phyloP scores from a whole-genome alignment of 1,140 invertebrate species.

The Lepidostoma basale region DNA sequence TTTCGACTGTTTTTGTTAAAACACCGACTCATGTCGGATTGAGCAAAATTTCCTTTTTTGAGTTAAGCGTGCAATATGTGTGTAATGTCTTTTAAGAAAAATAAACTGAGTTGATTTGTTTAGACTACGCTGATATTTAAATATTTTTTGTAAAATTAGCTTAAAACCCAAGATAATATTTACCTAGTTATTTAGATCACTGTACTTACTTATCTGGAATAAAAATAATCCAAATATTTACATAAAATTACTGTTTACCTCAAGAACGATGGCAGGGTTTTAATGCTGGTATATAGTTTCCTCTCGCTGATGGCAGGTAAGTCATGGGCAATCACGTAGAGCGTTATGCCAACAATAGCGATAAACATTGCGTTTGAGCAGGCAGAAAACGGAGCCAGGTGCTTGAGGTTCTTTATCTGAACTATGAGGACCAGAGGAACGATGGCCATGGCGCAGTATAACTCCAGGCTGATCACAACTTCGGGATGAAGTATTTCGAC shows the following conservation, averaged over 20 bases:
- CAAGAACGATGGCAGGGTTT: constrained; percentile 69
- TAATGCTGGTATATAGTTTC: constrained; percentile 58
- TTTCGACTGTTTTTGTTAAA: too few relatives aligned
- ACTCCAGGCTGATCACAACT: neutral
- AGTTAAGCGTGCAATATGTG: too few relatives aligned
- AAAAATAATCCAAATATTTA: neutral
- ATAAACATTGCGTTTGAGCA: constrained; percentile 73
- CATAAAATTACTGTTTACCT: constrained; percentile 51
- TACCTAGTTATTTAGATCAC: neutral
- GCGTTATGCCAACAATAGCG: constrained; percentile 70
- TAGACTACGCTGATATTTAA: too few relatives aligned
- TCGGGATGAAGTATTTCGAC: constrained; percentile 11
- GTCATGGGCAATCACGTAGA: constrained; percentile 73
- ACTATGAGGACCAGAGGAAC: constrained; percentile 66
- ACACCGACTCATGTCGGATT: too few relatives aligned
- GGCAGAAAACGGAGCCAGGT: constrained; percentile 76
- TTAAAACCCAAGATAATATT: neutral
- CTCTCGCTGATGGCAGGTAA: constrained; percentile 58
- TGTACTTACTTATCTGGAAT: neutral
- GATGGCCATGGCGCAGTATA: constrained; percentile 66
- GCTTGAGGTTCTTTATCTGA: constrained; percentile 72
- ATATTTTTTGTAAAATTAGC: too few relatives aligned
- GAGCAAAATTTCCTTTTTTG: too few relatives aligned
- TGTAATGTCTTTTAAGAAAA: too few relatives aligned
- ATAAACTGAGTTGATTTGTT: too few relatives aligned